Conservation (phyloP, 2,797 vertebrate genomes). For the Choloepus didactylus region DNA sequence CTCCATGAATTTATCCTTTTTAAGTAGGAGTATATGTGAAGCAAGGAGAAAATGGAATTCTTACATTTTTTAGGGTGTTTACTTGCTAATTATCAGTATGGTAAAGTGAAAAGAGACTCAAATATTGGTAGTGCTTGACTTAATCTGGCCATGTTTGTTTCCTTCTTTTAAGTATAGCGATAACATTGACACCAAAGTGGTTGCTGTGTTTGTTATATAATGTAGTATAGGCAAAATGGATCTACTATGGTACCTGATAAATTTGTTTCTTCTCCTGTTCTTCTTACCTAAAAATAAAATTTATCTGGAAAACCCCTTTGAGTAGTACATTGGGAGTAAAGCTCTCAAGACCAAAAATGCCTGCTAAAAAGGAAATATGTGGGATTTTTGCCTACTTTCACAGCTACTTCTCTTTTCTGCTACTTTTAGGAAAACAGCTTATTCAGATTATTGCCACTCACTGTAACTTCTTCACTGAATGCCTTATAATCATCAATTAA, state of each 20-base stretch:
- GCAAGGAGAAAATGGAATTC: slow-evolving; percentile 36
- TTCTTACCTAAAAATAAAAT: slow-evolving; percentile 5
- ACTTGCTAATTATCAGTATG: no score
- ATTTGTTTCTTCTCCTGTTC: neutral
- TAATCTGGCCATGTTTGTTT: slow-evolving; percentile 5
- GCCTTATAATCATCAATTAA: neutral
- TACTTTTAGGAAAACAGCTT: neutral
- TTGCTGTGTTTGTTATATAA: neutral
- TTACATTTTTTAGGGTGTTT: neutral
- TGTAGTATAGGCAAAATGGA: neutral
- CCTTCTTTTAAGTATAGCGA: neutral
- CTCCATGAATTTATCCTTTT: neutral
- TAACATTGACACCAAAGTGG: neutral
- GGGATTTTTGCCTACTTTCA: neutral
- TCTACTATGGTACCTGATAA: neutral
- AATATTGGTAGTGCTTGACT: neutral
- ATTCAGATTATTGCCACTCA: neutral
- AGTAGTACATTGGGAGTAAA: neutral
- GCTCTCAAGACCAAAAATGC: neutral
- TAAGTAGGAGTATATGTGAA: neutral
- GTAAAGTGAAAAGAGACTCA: neutral
- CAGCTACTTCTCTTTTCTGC: neutral
- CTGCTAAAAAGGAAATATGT: neutral
- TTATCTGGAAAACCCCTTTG: neutral
- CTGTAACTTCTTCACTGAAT: neutral